Evolutionary conservation across 2,888 invertebrate species (phyloP).

Genomic region (Cryptocephalus primarius): DNA sequence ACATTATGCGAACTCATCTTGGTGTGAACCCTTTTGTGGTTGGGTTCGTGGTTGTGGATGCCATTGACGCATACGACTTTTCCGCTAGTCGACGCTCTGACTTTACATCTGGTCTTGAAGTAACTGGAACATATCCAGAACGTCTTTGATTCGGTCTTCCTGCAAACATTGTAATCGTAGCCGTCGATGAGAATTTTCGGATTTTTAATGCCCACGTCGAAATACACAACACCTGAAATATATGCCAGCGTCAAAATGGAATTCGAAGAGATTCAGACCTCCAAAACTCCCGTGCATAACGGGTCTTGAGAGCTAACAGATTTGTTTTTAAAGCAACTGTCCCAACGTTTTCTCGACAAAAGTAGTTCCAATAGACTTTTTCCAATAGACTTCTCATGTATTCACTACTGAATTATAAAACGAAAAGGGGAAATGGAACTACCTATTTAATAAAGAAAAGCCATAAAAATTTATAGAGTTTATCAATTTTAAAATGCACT

Average conservation of each 20-base stretch:
- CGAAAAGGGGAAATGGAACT: no score
- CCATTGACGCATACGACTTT: slow-evolving; percentile 19
- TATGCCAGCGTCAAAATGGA: background rate
- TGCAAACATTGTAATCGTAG: slow-evolving; percentile 22
- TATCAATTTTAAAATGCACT: no score
- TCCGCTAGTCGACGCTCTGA: slow-evolving; percentile 21
- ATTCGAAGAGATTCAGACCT: no score
- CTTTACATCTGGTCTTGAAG: slow-evolving; percentile 22
- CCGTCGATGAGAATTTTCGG: slow-evolving; percentile 23
- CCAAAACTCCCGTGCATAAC: no score
- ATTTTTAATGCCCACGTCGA: slow-evolving; percentile 21
- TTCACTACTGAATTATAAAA: no score
- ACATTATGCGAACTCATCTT: slow-evolving; percentile 22
- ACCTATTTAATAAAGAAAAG: no score
- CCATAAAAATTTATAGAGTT: no score
- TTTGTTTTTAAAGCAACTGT: no score
- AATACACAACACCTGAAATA: slow-evolving; percentile 21
- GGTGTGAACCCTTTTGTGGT: slow-evolving; percentile 11
- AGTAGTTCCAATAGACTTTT: no score
- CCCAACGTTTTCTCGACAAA: no score
- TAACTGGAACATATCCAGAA: slow-evolving; percentile 23
- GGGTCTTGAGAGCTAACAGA: no score
- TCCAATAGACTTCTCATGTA: no score
- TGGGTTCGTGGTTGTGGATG: slow-evolving; percentile 20
- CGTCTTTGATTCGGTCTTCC: slow-evolving; percentile 20